Conservation (phyloP, 2,888 invertebrate species). For the Eurytoma californica region DNA sequence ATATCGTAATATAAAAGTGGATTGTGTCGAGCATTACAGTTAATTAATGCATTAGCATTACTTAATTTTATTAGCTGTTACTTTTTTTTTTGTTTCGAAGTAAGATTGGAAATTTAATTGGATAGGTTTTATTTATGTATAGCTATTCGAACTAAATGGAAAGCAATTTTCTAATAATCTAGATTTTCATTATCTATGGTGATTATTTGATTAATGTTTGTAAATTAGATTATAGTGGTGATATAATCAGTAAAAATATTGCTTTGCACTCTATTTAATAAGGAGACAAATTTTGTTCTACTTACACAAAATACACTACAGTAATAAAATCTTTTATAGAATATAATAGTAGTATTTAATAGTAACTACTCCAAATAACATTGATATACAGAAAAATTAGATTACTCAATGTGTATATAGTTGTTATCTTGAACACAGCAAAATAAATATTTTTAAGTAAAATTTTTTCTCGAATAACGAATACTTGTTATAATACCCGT, state of each 20-base stretch:
- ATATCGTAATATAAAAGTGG: slow-evolving; percentile 22
- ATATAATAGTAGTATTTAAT: neutral
- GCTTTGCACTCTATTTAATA: neutral
- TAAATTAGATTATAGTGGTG: neutral
- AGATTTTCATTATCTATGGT: neutral
- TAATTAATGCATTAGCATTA: neutral
- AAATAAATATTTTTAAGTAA: neutral
- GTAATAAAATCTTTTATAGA: neutral
- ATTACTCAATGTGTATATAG: neutral
- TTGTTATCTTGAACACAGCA: neutral
- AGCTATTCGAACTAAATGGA: slow-evolving; percentile 6
- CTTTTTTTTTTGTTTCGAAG: neutral
- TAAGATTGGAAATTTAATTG: neutral
- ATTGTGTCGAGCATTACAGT: slow-evolving; percentile 12
- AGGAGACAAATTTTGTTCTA: slow-evolving; percentile 5
- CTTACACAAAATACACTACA: neutral
- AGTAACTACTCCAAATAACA: slow-evolving; percentile 31
- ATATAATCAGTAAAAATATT: neutral
- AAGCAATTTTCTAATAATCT: slow-evolving; percentile 19
- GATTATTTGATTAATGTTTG: too few species aligned
- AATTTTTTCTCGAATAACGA: too few species aligned
- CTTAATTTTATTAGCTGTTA: neutral
- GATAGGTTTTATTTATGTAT: neutral
- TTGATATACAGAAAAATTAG: slow-evolving; percentile 10
- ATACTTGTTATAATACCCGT: too few species aligned